Base-by-base conservation (phyloP, 2,113 vertebrate species). In the Agapornis roseicollis region DNA sequence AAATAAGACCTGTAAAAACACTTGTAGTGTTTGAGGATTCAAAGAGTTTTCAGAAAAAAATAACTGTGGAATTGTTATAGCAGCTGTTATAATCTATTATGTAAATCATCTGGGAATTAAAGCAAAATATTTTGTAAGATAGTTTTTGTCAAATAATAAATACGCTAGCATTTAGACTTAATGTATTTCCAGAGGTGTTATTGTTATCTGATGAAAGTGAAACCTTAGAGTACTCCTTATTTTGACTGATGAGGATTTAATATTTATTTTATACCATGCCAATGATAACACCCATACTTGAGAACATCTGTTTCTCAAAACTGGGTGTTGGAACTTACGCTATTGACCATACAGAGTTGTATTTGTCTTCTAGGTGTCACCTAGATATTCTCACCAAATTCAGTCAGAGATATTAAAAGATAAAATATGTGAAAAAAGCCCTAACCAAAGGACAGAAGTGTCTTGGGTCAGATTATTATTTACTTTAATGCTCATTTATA, bases 61-160 rank as follows among this genome's bases (percentile, higher is more conserved):
- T 42, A 64, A 33, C 69, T 81, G 69, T 63, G 49, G 42, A 44
- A 72, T 89, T 94, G 84, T 94, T 92, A 56, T 74, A 92, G 80
- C 88, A 97, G 95, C 90, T 93, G 88, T 80, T 85, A 63, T 70
- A 65, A 84, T 96, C 88, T 93, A 89, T 89, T 93, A 92, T 94
- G 91, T 93, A 93, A 91, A 96, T 94, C 86, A 94, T 52, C 47
- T 61, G 93, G 94, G 93, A 97, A 87, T 96, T 61, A 78, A 94
- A 95, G 6, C 69, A 92, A 92, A 97, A 94, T 86, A 97, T 95
- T 93, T 90, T 84, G 35, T 50, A 60, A 87, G 85, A 66, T 29
- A 73, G 77, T 94, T 97, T 96, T 93, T 87, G 80, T 97, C 77
- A 69, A 96, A 94, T 79, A 92, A 94, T 82, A 93, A 92, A 92